Evolutionary conservation across 2,888 invertebrate species (phyloP).

Genomic region (Cantharis lateralis): DNA sequence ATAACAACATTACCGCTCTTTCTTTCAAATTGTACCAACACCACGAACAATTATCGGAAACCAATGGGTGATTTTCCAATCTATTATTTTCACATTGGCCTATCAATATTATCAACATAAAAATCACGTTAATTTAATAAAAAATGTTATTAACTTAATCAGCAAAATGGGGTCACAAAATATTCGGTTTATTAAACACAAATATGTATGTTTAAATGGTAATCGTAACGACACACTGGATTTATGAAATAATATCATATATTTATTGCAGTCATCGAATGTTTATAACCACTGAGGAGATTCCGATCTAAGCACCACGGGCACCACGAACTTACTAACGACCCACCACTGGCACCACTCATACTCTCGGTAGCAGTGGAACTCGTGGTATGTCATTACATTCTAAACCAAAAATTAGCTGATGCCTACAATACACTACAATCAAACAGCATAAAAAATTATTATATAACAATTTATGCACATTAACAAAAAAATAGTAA

Average conservation of each 20-base stretch:
- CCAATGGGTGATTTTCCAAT: not conserved
- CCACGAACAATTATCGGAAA: not conserved
- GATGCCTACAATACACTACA: not conserved
- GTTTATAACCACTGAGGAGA: not conserved
- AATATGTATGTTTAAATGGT: not conserved
- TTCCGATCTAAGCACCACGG: slow-evolving; percentile 8
- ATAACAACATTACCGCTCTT: not conserved
- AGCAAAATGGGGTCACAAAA: not conserved
- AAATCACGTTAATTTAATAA: slow-evolving; percentile 3
- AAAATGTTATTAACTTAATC: slow-evolving; percentile 4
- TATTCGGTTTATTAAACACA: not conserved
- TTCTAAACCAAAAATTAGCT: not conserved
- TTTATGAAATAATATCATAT: not conserved
- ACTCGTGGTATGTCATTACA: not conserved
- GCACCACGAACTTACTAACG: slow-evolving; percentile 22
- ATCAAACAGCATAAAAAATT: not conserved
- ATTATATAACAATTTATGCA: not conserved
- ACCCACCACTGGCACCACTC: slow-evolving; percentile 3
- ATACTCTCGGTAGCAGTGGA: not conserved
- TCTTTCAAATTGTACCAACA: not conserved
- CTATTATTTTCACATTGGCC: not conserved
- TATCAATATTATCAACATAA: not conserved
- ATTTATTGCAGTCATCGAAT: not conserved
- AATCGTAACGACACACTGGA: not conserved
- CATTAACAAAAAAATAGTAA: not conserved